Conservation (phyloP, 2,888 invertebrate species). For the Parnassius glacialis region DNA sequence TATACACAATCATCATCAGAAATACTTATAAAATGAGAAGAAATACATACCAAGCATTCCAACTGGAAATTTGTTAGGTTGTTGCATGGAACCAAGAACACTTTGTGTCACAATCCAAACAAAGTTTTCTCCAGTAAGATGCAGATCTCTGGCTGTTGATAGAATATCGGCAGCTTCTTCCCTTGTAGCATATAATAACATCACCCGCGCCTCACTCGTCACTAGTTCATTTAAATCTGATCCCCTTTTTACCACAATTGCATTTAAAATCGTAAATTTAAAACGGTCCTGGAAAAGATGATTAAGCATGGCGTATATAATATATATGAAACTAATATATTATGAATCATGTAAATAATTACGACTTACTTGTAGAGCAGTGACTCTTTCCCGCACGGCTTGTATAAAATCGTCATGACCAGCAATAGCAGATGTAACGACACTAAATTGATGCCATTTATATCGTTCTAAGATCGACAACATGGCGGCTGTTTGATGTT, state of each 20-base stretch:
- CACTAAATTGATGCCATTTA: slow-evolving; percentile 97
- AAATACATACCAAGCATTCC: slow-evolving; percentile 91
- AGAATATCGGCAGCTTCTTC: slow-evolving; percentile 93
- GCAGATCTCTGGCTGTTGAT: slow-evolving; percentile 86
- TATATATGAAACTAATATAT: not conserved
- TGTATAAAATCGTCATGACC: slow-evolving; percentile 98
- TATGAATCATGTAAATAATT: not conserved
- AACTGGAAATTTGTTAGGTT: slow-evolving; percentile 87
- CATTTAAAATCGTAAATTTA: slow-evolving; percentile 91
- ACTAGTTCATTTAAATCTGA: slow-evolving; percentile 90
- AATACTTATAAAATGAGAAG: not conserved
- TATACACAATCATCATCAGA: slow-evolving; percentile 2
- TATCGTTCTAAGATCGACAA: slow-evolving; percentile 95
- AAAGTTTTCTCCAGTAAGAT: slow-evolving; percentile 94
- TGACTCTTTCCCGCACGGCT: slow-evolving; percentile 93
- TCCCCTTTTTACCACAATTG: slow-evolving; percentile 88
- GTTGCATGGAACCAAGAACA: slow-evolving; percentile 90
- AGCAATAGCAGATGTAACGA: slow-evolving; percentile 95
- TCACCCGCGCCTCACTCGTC: slow-evolving; percentile 94
- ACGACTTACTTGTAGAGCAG: slow-evolving; percentile 86
- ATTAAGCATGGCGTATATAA: no score
- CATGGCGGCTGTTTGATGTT: slow-evolving; percentile 98
- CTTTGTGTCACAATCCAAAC: slow-evolving; percentile 98
- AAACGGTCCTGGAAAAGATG: slow-evolving; percentile 65
- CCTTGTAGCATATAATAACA: slow-evolving; percentile 94